Percentiles rank a stretch among this genome's conserved stretches.
Conservation (phyloP, 1,140 invertebrate species). For the Brachionus angularis region DNA sequence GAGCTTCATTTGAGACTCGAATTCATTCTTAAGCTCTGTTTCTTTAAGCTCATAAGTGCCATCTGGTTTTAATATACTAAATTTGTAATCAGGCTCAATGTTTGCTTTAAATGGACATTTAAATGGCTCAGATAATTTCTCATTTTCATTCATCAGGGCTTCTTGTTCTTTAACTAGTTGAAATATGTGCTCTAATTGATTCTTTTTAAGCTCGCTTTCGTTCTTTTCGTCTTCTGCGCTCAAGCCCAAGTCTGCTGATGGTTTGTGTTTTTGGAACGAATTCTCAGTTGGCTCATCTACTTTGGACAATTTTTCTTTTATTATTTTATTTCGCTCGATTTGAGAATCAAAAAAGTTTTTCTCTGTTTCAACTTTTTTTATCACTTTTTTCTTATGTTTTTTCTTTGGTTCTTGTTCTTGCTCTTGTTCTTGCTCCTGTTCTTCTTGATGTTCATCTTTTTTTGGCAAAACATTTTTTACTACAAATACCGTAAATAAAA, state of each 20-base stretch:
- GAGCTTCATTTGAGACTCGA: constrained; percentile 17
- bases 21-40: constrained; percentile 13
- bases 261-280: too few species aligned
- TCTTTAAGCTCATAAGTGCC: constrained; percentile 19
- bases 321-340: background rate
- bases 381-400: background rate
- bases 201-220: background rate
- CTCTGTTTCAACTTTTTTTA: background rate
- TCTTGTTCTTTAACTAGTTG: constrained; percentile 24
- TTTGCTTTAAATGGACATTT: background rate
- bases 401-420: background rate
- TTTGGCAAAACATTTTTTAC: too few species aligned
- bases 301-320: constrained; percentile 4
- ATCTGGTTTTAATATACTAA: constrained; percentile 31
- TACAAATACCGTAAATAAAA: too few species aligned
- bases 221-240: constrained; percentile 16
- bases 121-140: too few species aligned
- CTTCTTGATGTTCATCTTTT: too few species aligned
- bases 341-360: background rate
- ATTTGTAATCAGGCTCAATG: background rate
- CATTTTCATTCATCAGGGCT: background rate
- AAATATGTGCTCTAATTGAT: constrained; percentile 27
- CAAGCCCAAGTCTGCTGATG: background rate
- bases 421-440: too few species aligned
- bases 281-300: too few species aligned